phyloP scores from a whole-genome alignment of 2,888 invertebrate genomes.

The Tetrapedia diversipes region DNA sequence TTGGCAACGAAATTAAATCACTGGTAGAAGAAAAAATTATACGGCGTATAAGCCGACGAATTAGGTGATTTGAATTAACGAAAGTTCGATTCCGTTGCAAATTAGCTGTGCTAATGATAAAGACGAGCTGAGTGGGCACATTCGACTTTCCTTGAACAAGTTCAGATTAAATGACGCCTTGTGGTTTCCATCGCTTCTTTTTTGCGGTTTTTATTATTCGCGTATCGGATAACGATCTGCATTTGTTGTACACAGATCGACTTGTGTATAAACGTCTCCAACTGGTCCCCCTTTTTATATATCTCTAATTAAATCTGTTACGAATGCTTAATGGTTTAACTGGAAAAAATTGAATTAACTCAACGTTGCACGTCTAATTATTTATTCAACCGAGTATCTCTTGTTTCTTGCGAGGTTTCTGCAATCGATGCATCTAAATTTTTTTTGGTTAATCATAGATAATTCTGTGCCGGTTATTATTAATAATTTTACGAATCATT shows the following conservation, averaged over 20 bases:
- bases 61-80: background rate
- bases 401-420: too few relatives aligned
- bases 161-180: background rate
- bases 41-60: background rate
- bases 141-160: background rate
- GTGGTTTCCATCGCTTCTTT: slow-evolving; percentile 1
- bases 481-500: too few relatives aligned
- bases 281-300: background rate
- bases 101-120: background rate
- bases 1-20: background rate
- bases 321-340: background rate
- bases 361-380: too few relatives aligned
- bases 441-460: too few relatives aligned
- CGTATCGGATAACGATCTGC: background rate
- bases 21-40: background rate
- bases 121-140: background rate
- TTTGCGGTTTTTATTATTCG: background rate
- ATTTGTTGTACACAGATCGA: background rate
- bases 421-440: too few relatives aligned
- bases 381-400: too few relatives aligned
- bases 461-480: too few relatives aligned
- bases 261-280: background rate
- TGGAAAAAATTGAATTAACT: too few relatives aligned
- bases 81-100: background rate
- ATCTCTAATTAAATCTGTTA: background rate